A percentile compares a stretch with the other conserved stretches of the same genome.
Evolutionary conservation across 2,797 vertebrate species (phyloP).

Genomic region (Passerculus sandwichensis): DNA sequence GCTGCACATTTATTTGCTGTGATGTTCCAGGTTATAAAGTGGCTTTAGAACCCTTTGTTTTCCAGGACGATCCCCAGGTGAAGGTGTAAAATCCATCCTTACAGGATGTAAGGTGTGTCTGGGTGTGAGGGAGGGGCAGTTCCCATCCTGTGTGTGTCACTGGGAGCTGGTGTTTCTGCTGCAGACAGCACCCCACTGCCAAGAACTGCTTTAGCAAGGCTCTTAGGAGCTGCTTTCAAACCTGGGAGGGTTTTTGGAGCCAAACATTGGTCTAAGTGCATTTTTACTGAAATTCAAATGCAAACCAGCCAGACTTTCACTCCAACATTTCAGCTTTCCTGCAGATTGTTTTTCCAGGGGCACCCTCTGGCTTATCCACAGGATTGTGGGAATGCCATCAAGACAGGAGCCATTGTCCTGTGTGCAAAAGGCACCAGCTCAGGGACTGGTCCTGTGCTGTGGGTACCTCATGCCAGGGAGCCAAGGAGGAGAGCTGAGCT

Average conservation of each 20-base stretch:
- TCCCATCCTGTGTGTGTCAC: background rate
- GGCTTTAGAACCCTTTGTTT: background rate
- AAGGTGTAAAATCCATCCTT: background rate
- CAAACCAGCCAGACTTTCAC: background rate
- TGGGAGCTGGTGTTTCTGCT: background rate
- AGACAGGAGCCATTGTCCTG: background rate
- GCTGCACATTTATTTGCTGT: background rate
- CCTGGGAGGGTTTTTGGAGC: background rate
- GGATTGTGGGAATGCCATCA: background rate
- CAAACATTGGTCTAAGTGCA: background rate
- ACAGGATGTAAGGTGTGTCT: background rate
- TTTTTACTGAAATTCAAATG: constrained; percentile 5
- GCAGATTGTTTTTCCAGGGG: constrained; percentile 2
- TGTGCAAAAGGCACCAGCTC: background rate
- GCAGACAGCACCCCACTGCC: background rate
- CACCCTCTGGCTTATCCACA: background rate
- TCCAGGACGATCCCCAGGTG: background rate
- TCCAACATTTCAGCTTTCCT: background rate
- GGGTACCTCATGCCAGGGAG: background rate
- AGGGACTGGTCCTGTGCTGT: background rate
- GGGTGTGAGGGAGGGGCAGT: background rate
- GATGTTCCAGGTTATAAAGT: background rate
- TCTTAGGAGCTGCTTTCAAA: background rate
- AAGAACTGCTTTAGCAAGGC: background rate
- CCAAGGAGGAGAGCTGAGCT: background rate